phyloP scores from a whole-genome alignment of 2,888 invertebrate species.

The Oasisia sp. region DNA sequence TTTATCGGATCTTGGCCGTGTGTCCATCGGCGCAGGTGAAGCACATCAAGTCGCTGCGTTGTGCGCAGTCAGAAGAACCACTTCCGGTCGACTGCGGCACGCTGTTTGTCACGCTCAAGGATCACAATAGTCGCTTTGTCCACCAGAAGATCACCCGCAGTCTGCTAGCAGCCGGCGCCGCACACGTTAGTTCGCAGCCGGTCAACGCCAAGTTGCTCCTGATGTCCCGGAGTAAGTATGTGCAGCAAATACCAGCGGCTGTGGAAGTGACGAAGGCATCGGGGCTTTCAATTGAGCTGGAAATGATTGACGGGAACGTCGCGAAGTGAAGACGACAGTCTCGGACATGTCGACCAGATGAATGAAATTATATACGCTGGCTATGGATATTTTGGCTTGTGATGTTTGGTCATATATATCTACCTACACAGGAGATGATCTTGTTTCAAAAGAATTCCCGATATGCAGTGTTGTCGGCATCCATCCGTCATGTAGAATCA shows the following conservation, averaged over 20 bases:
- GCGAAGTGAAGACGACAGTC: neutral
- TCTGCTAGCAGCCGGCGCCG: neutral
- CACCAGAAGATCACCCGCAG: neutral
- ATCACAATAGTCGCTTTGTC: slow-evolving; percentile 73
- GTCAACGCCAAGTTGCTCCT: neutral
- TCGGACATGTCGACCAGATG: neutral
- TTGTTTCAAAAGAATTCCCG: no score
- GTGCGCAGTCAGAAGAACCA: neutral
- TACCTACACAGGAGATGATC: neutral
- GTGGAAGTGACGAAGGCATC: neutral
- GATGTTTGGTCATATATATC: neutral
- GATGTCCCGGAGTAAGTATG: neutral
- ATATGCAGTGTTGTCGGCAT: no score
- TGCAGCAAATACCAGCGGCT: neutral
- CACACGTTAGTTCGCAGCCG: neutral
- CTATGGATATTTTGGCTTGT: neutral
- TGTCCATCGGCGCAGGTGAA: neutral
- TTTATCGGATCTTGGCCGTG: slow-evolving; percentile 70
- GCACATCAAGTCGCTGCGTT: neutral
- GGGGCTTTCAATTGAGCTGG: neutral
- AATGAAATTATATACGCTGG: neutral
- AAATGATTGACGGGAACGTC: neutral
- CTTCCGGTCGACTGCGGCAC: neutral
- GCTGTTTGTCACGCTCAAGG: slow-evolving; percentile 73
- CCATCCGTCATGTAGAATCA: no score